Evolutionary conservation across 2,888 invertebrate species (phyloP).

Genomic region (Drosophila paranaensis): DNA sequence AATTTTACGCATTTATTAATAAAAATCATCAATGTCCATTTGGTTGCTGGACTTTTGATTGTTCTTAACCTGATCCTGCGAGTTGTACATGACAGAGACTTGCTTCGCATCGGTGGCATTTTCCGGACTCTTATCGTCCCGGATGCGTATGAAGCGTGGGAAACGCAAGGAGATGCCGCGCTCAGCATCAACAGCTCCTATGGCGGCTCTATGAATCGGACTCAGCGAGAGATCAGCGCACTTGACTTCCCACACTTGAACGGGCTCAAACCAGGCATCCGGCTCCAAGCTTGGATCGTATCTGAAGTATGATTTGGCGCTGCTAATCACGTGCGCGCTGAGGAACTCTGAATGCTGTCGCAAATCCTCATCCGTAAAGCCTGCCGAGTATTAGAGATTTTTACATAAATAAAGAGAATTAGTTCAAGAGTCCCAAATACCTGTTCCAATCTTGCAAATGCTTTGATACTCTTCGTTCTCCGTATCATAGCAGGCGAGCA

Average conservation of each 20-base stretch:
- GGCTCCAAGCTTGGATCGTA: conserved; percentile 91
- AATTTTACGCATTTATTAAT: conserved; percentile 57
- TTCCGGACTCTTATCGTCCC: conserved; percentile 96
- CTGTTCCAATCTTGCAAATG: conserved; percentile 91
- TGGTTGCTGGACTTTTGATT: conserved; percentile 80
- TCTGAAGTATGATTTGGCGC: conserved; percentile 92
- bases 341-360: conserved; percentile 91
- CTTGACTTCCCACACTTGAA: conserved; percentile 97
- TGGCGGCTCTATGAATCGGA: conserved; percentile 95
- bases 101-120: conserved; percentile 96
- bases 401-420: background rate
- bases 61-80: conserved; percentile 95
- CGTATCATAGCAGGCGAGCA: conserved; percentile 96
- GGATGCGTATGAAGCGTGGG: conserved; percentile 94
- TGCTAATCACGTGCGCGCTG: conserved; percentile 90
- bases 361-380: conserved; percentile 96
- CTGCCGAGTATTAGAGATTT: conserved; percentile 86
- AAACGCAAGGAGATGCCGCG: conserved; percentile 98
- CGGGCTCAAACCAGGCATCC: conserved; percentile 95
- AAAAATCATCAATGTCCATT: conserved; percentile 82
- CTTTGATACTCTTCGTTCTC: conserved; percentile 96
- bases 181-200: conserved; percentile 93
- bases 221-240: conserved; percentile 99
- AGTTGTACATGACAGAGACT: conserved; percentile 95
- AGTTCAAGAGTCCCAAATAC: conserved; percentile 48